phyloP scores from a whole-genome alignment of 1,140 invertebrate species.

The Trichonephila inaurata region DNA sequence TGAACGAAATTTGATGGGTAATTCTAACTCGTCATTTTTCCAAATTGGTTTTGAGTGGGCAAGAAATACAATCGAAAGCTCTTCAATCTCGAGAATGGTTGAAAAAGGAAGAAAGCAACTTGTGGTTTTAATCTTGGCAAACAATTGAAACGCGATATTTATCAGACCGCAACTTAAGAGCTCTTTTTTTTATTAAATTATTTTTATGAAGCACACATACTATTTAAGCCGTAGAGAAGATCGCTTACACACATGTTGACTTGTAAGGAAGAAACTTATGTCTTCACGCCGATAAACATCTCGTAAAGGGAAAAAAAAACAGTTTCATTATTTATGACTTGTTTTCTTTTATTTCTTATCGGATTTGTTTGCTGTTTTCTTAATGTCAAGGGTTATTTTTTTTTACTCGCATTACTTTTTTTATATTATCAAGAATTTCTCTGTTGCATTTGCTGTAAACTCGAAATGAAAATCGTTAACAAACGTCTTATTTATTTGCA shows the following conservation, averaged over 20 bases:
- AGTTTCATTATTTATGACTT: not conserved
- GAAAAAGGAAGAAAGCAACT: not conserved
- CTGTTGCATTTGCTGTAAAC: not conserved
- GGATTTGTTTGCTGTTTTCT: conserved; percentile 22
- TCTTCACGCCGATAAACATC: conserved; percentile 29
- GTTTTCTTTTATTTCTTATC: not conserved
- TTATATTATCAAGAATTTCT: not conserved
- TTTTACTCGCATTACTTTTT: not conserved
- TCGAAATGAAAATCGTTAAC: not conserved
- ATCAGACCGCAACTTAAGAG: not conserved
- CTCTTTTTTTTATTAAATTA: not conserved
- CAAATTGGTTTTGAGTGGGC: not conserved
- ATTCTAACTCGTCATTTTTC: not conserved
- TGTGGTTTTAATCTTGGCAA: not conserved
- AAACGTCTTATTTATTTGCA: not conserved
- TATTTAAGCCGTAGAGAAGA: not conserved
- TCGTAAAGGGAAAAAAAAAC: not conserved
- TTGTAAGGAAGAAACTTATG: conserved; percentile 34
- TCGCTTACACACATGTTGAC: not conserved
- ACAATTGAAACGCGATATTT: not conserved
- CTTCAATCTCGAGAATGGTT: too few relatives aligned
- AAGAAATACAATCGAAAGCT: not conserved
- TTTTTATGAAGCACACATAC: not conserved
- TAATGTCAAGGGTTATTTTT: not conserved
- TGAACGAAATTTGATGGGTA: too few relatives aligned